These are phyloP conservation scores for Drosophila varians DNA, from an alignment of 1,140 invertebrate genomes.

Conservation along the genomic window DNA sequence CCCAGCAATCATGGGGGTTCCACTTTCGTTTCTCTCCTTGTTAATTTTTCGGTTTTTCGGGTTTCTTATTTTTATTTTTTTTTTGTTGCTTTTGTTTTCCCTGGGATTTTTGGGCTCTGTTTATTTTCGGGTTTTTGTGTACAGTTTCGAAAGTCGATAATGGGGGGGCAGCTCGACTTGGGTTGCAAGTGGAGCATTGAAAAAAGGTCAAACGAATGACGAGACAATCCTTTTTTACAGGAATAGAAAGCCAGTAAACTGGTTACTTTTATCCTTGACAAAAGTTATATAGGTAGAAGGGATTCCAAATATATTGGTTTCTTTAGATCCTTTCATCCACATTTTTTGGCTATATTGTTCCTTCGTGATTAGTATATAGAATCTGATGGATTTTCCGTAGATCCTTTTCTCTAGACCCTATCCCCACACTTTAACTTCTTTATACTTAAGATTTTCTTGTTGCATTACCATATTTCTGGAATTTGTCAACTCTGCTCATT, in stretches of 20 bases:
- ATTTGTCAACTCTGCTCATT: constrained; percentile 46
- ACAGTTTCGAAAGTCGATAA: constrained; percentile 47
- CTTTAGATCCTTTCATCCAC: too few relatives aligned
- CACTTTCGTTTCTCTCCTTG: constrained; percentile 11
- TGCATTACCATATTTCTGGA: constrained; percentile 6
- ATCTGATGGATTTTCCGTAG: neutral
- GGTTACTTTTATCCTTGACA: neutral
- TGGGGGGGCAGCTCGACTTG: constrained; percentile 2
- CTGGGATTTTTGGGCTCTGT: constrained; percentile 26
- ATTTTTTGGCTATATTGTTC: neutral
- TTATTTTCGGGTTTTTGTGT: constrained; percentile 31
- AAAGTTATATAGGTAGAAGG: too few relatives aligned
- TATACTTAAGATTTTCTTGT: neutral
- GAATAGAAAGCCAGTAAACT: neutral
- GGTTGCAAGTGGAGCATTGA: constrained; percentile 22
- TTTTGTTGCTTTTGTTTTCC: constrained; percentile 29
- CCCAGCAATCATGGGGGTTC: constrained; percentile 21
- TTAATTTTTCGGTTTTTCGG: constrained; percentile 10
- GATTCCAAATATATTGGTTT: too few relatives aligned
- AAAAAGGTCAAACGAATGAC: neutral
- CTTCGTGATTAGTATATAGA: too few relatives aligned
- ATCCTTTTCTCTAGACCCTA: constrained; percentile 9
- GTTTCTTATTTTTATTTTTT: constrained; percentile 32
- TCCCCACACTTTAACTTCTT: neutral
- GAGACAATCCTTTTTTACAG: neutral